Conservation (phyloP, 2,888 invertebrate genomes). For the Leuctra nigra region DNA sequence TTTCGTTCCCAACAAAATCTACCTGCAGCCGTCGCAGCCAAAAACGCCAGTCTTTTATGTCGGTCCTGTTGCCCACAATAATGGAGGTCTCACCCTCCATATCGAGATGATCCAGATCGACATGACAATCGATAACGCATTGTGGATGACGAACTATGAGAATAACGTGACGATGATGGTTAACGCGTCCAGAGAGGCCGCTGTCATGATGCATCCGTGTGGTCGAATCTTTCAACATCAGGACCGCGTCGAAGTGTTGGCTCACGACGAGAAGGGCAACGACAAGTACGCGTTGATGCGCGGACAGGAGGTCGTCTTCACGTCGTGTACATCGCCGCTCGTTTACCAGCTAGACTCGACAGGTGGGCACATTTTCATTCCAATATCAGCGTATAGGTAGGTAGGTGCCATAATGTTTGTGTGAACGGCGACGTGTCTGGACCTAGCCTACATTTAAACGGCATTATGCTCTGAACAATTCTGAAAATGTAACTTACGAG, state of each 20-base stretch:
- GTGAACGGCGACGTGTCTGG: too few relatives aligned
- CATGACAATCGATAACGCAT: slow-evolving; percentile 10
- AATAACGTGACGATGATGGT: slow-evolving; percentile 9
- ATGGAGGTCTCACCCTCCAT: too few relatives aligned
- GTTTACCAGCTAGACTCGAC: background rate
- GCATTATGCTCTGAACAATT: too few relatives aligned
- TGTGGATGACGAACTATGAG: slow-evolving; percentile 8
- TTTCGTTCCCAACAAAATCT: too few relatives aligned
- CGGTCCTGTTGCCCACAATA: too few relatives aligned
- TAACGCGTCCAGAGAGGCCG: background rate
- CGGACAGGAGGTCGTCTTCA: slow-evolving; percentile 2
- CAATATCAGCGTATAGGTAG: too few relatives aligned
- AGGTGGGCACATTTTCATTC: too few relatives aligned
- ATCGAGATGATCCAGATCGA: slow-evolving; percentile 13
- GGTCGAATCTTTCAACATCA: slow-evolving; percentile 10
- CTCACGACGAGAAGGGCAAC: slow-evolving; percentile 6
- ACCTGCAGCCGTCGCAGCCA: too few relatives aligned
- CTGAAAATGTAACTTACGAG: too few relatives aligned
- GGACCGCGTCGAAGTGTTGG: slow-evolving; percentile 17
- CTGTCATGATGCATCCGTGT: slow-evolving; percentile 10
- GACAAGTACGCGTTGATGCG: slow-evolving; percentile 12
- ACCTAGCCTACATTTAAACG: too few relatives aligned
- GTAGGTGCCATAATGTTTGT: too few relatives aligned
- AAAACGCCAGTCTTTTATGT: too few relatives aligned
- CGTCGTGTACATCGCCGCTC: background rate